These are phyloP conservation scores for Clangula hyemalis DNA, from an alignment of 2,797 vertebrate species.

Conservation along the genomic window DNA sequence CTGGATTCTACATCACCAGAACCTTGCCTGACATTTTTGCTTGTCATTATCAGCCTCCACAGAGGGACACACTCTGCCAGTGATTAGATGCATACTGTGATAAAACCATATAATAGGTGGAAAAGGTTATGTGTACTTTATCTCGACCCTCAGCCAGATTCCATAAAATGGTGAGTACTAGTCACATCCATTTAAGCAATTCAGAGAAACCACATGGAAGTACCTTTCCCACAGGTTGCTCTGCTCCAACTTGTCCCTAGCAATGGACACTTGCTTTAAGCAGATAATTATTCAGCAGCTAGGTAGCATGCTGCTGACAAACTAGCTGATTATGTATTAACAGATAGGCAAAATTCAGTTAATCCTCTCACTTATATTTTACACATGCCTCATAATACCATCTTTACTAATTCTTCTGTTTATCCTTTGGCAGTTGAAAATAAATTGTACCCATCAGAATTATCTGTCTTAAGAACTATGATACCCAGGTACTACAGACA, in stretches of 20 bases:
- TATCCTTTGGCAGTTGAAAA: neutral
- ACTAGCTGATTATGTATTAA: neutral
- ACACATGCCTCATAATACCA: neutral
- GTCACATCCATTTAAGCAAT: neutral
- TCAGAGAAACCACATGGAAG: neutral
- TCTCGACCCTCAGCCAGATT: neutral
- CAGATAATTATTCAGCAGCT: neutral
- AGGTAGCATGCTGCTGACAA: neutral
- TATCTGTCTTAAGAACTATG: neutral
- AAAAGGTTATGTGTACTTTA: neutral
- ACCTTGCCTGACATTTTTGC: fast-evolving
- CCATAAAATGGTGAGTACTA: neutral
- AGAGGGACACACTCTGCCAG: neutral
- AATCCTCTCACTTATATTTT: neutral
- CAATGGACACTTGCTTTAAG: neutral
- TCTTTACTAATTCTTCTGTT: neutral
- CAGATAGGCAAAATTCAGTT: neutral
- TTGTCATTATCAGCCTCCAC: neutral
- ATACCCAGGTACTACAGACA: neutral
- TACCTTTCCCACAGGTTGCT: fast-evolving
- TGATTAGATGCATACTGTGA: neutral
- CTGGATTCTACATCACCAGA: neutral
- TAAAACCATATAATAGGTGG: neutral
- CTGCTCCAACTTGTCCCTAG: neutral
- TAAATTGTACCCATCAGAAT: neutral